Conservation (phyloP, 2,113 vertebrate species). For the Chaetorhynchus papuensis region DNA sequence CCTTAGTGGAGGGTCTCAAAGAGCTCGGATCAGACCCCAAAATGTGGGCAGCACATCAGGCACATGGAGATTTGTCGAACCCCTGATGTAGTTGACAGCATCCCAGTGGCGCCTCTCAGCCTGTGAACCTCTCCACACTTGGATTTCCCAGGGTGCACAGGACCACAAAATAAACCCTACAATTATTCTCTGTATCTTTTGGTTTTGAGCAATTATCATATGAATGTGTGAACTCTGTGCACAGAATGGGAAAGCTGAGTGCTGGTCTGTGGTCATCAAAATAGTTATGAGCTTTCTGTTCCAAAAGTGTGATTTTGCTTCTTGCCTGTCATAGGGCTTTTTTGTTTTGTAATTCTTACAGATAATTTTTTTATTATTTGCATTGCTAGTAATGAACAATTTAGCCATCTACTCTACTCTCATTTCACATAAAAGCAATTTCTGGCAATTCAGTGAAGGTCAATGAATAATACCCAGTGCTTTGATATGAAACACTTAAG, state of each 20-base stretch:
- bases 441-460: slow-evolving; percentile 15
- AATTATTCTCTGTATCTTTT: slow-evolving; percentile 44
- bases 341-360: not conserved
- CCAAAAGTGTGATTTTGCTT: not conserved
- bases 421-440: slow-evolving; percentile 34
- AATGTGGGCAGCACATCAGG: not conserved
- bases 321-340: not conserved
- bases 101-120: not conserved
- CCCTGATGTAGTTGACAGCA: not conserved
- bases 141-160: slow-evolving; percentile 13
- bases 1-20: not conserved
- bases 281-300: not conserved
- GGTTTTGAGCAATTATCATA: slow-evolving; percentile 39
- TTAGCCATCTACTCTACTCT: slow-evolving; percentile 2
- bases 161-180: slow-evolving; percentile 14
- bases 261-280: not conserved
- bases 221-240: slow-evolving; percentile 15
- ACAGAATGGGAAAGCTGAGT: not conserved
- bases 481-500: slow-evolving; percentile 25
- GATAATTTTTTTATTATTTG: not conserved
- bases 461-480: slow-evolving; percentile 11
- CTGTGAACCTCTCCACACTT: not conserved
- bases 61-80: not conserved
- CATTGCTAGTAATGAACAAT: not conserved
- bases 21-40: not conserved